Evolutionary conservation across 2,113 vertebrate species (phyloP).

Genomic region (Tautogolabrus adspersus): DNA sequence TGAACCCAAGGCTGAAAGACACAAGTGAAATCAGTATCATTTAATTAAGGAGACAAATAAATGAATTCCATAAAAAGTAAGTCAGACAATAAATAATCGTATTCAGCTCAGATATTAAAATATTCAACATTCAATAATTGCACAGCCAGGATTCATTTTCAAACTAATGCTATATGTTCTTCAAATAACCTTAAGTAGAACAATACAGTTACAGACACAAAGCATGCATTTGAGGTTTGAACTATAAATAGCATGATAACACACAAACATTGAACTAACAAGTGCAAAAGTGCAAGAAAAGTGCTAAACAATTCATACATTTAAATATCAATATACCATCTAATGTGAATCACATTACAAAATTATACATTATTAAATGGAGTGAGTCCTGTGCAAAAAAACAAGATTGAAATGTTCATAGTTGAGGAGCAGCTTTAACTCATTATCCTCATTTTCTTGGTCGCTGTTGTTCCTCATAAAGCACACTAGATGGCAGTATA

Average conservation of each 20-base stretch:
- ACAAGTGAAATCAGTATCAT: background rate
- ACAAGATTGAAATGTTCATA: background rate
- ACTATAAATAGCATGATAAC: background rate
- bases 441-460: too few species aligned
- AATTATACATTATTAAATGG: background rate
- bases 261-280: background rate
- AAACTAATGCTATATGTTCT: too few species aligned
- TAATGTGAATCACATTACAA: background rate
- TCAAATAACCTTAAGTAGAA: too few species aligned
- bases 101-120: background rate
- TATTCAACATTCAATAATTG: too few species aligned
- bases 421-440: too few species aligned
- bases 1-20: too few species aligned
- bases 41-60: background rate
- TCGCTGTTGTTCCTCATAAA: too few species aligned
- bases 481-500: background rate
- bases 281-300: constrained; percentile 8
- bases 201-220: too few species aligned
- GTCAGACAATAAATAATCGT: too few species aligned
- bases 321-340: background rate
- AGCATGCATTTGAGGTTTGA: too few species aligned
- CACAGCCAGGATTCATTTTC: too few species aligned
- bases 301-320: too few species aligned
- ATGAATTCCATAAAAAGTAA: background rate
- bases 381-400: background rate